Base-by-base conservation (phyloP, 1,140 invertebrate species). In the Eupristina koningsbergeri region DNA sequence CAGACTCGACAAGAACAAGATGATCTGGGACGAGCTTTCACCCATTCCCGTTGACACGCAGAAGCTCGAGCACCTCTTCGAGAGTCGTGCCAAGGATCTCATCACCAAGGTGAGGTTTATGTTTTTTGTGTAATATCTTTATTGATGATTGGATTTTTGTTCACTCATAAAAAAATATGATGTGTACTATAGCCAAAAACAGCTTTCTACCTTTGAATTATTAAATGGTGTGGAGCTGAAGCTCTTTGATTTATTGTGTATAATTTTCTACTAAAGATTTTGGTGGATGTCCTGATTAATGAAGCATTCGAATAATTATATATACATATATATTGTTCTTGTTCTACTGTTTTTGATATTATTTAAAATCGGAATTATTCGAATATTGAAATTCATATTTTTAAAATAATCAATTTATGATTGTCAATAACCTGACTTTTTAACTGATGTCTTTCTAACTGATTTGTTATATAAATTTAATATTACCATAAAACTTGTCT, bases 1-100 rank as follows among this genome's bases (percentile, higher is more conserved):
- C 8, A 94, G 95, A 84, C 89, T 94, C 84, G 93, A 94, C 50
- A 92, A 93, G 77, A 88, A 92, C 69, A 95, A 95, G 86, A 98
- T 97, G 84, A 97, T 99, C 88, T 99, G 99, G 99, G 97, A 99
- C 91, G 97, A 98, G 89, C 90, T 99, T 36, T 94, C 94, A 64
- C 94, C 95, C 19, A 95, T 98, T 5, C 94, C 94, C 64, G 94
- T 99, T 22, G 99, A 99, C 91, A 97, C 96, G 11, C 95, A 97
- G 87, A 98, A 98, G 92, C 92, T 99, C 85, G 98, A 99, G 91
- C 97, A 99, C 93, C 93, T 99, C 34, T 99, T 99, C 93, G 99
- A 99, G 93, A 98, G 97, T 19, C 94, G 98, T 87, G 97, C 97
- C 82, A 99, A 98, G 93, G 99, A 99, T 93, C 93, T 98, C 85